These are phyloP conservation scores for Eumaeus atala DNA, from an alignment of 1,140 invertebrate species.

Conservation along the genomic window DNA sequence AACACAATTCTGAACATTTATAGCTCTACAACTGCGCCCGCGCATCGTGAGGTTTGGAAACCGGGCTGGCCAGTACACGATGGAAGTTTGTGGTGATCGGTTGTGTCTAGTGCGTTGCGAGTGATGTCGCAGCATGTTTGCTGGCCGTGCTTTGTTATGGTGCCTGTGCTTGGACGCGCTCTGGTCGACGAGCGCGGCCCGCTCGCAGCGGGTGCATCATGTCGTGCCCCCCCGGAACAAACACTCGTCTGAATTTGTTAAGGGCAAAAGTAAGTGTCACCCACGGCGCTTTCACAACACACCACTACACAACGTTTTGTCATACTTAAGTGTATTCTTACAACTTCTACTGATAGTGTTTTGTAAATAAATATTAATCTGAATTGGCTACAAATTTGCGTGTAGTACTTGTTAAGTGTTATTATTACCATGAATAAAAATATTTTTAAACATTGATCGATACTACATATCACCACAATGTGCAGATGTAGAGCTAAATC, in stretches of 20 bases:
- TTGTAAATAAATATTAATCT: no score
- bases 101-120: conserved; percentile 48
- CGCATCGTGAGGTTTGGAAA: conserved; percentile 41
- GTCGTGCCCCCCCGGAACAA: conserved; percentile 41
- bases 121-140: conserved; percentile 69
- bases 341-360: no score
- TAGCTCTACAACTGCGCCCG: conserved; percentile 45
- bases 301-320: conserved; percentile 5
- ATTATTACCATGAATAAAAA: no score
- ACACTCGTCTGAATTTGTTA: conserved; percentile 62
- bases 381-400: no score
- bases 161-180: conserved; percentile 44
- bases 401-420: no score
- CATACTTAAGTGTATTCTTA: no score
- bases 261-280: conserved; percentile 66
- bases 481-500: no score
- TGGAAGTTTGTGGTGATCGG: conserved; percentile 53
- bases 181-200: conserved; percentile 35
- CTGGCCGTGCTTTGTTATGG: conserved; percentile 53
- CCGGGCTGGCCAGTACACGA: conserved; percentile 60
- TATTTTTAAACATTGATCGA: no score
- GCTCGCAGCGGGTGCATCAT: conserved; percentile 47
- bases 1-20: conserved; percentile 24
- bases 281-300: conserved; percentile 8
- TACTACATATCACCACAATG: no score